phyloP scores from a whole-genome alignment of 2,888 invertebrate genomes.

The Lithophane ornitopus region DNA sequence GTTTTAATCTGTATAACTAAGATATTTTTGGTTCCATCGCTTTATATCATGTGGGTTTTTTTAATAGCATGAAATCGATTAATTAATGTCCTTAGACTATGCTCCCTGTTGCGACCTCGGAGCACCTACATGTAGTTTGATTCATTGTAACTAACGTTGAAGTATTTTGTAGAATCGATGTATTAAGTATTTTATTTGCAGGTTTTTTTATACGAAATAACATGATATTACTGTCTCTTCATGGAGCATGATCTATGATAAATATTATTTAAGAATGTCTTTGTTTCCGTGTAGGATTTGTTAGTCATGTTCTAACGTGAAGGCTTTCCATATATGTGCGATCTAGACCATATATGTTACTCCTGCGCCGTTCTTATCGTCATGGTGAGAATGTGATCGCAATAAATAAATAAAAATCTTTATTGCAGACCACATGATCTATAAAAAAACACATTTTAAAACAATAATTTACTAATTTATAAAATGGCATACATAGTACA shows the following conservation, averaged over 20 bases:
- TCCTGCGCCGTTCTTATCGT: not conserved
- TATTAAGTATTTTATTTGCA: slow-evolving; percentile 51
- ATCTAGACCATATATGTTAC: not conserved
- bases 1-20: slow-evolving; percentile 75
- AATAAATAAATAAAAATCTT: too few relatives aligned
- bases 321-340: slow-evolving; percentile 29
- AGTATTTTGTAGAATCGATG: slow-evolving; percentile 47
- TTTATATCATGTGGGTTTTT: slow-evolving; percentile 90
- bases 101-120: slow-evolving; percentile 71
- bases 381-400: not conserved
- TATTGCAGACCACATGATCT: too few relatives aligned
- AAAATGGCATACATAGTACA: too few relatives aligned
- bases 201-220: slow-evolving; percentile 25
- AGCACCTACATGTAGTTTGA: slow-evolving; percentile 55
- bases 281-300: slow-evolving; percentile 70
- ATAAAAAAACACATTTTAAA: too few relatives aligned
- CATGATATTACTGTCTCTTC: slow-evolving; percentile 39
- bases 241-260: slow-evolving; percentile 59
- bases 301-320: slow-evolving; percentile 61
- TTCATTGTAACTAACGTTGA: slow-evolving; percentile 17
- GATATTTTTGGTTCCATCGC: slow-evolving; percentile 79
- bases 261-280: slow-evolving; percentile 59
- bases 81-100: slow-evolving; percentile 73
- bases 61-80: slow-evolving; percentile 86
- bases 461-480: too few relatives aligned